These are phyloP conservation scores for Colossoma macropomum DNA, from an alignment of 2,113 vertebrate species.

Conservation along the genomic window DNA sequence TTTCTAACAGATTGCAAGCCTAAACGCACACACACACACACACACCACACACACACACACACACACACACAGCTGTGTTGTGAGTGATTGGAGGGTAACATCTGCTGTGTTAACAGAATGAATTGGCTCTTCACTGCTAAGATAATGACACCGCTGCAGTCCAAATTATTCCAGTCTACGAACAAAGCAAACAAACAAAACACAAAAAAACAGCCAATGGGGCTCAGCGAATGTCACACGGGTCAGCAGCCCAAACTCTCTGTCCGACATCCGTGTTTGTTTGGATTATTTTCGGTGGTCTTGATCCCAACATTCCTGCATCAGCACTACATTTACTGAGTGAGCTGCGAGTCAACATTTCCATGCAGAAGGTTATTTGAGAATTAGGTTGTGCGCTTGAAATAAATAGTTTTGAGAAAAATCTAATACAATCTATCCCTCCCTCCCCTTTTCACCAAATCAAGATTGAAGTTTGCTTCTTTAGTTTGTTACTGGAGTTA, in stretches of 20 bases:
- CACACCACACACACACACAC: constrained; percentile 47
- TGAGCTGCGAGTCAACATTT: background rate
- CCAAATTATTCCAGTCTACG: constrained; percentile 70
- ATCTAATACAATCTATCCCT: too few relatives aligned
- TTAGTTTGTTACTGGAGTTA: too few relatives aligned
- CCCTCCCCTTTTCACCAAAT: too few relatives aligned
- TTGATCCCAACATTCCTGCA: constrained; percentile 3
- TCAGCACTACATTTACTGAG: background rate
- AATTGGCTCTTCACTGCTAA: constrained; percentile 65
- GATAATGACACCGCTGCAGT: constrained; percentile 71
- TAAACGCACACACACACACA: constrained; percentile 44
- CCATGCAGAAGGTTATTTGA: background rate
- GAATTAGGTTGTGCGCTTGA: too few relatives aligned
- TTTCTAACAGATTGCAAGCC: constrained; percentile 50
- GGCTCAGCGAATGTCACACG: constrained; percentile 68
- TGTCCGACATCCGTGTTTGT: constrained; percentile 10
- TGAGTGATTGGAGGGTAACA: constrained; percentile 72
- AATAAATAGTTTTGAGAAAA: too few relatives aligned
- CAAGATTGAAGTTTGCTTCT: too few relatives aligned
- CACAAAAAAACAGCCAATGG: constrained; percentile 50
- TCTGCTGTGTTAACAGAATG: constrained; percentile 77
- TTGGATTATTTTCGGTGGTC: constrained; percentile 21
- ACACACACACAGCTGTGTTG: constrained; percentile 59
- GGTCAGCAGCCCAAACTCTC: constrained; percentile 65
- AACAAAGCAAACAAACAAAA: constrained; percentile 64